These are phyloP conservation scores for Pachyuromys duprasi DNA, from an alignment of 2,797 vertebrate species.

Conservation along the genomic window DNA sequence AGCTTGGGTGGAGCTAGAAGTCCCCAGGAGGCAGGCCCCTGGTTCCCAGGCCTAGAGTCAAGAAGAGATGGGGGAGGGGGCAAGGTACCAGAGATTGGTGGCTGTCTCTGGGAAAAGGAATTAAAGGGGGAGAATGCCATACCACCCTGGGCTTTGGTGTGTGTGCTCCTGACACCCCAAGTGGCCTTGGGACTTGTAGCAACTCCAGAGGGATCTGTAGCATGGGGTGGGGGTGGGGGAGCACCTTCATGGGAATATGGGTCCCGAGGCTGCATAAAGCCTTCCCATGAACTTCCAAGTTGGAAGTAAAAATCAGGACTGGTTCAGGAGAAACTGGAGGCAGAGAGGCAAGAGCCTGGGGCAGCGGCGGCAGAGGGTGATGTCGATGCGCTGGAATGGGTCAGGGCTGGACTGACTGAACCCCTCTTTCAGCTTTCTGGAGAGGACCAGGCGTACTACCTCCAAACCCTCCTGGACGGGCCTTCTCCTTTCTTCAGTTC, in stretches of 20 bases:
- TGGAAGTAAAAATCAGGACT: neutral
- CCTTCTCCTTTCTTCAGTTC: neutral
- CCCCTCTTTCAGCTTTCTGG: neutral
- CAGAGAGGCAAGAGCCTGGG: rapidly evolving
- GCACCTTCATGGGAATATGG: neutral
- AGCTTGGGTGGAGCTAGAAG: slow-evolving; percentile 13
- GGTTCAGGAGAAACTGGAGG: neutral
- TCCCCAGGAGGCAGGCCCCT: neutral
- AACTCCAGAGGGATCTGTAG: neutral
- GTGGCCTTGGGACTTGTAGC: neutral
- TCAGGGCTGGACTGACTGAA: neutral
- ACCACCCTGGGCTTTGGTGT: neutral
- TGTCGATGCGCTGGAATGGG: neutral
- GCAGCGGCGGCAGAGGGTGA: neutral
- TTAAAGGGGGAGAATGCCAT: neutral
- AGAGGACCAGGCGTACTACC: neutral
- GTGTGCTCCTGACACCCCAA: neutral
- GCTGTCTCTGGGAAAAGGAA: neutral
- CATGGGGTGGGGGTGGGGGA: too few species aligned
- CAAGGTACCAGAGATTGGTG: neutral
- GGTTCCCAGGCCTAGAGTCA: neutral
- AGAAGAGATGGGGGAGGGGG: neutral
- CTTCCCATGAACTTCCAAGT: neutral
- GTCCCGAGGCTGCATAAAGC: neutral
- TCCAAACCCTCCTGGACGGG: neutral